Evolutionary conservation across 2,113 vertebrate species (phyloP).

Genomic region (Spea multiplicata): DNA sequence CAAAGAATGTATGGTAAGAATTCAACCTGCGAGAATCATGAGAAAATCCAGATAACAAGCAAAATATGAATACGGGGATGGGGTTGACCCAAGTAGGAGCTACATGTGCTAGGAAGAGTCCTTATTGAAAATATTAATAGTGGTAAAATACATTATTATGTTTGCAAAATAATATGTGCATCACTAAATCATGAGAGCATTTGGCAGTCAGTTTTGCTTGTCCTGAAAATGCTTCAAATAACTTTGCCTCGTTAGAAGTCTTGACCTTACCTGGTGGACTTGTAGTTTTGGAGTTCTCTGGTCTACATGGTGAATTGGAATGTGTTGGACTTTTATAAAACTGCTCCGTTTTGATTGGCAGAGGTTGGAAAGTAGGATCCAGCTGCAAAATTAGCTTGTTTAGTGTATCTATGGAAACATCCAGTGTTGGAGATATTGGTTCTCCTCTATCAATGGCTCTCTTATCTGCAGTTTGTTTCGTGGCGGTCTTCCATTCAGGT

Average conservation of each 20-base stretch:
- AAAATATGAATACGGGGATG: too few relatives aligned
- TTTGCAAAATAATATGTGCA: too few relatives aligned
- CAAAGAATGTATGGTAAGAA: too few relatives aligned
- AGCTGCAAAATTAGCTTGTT: constrained; percentile 80
- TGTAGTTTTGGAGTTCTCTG: constrained; percentile 17
- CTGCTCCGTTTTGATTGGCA: background rate
- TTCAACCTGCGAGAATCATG: too few relatives aligned
- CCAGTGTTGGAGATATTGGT: constrained; percentile 58
- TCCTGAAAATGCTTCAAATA: too few relatives aligned
- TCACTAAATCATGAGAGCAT: too few relatives aligned
- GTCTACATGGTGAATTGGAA: rapidly evolving
- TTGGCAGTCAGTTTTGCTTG: too few relatives aligned
- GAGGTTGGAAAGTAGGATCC: constrained; percentile 75
- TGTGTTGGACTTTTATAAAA: background rate
- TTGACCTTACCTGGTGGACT: constrained; percentile 51
- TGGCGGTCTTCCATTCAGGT: background rate
- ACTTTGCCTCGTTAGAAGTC: background rate
- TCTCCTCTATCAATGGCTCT: background rate
- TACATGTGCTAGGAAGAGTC: too few relatives aligned
- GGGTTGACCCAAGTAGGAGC: too few relatives aligned
- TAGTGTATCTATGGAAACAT: constrained; percentile 71
- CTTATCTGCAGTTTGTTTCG: background rate
- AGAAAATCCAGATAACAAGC: too few relatives aligned
- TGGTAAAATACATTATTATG: too few relatives aligned
- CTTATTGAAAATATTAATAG: too few relatives aligned